These are phyloP conservation scores for Xiphophorus birchmanni DNA, from an alignment of 2,797 vertebrate genomes.

Conservation along the genomic window DNA sequence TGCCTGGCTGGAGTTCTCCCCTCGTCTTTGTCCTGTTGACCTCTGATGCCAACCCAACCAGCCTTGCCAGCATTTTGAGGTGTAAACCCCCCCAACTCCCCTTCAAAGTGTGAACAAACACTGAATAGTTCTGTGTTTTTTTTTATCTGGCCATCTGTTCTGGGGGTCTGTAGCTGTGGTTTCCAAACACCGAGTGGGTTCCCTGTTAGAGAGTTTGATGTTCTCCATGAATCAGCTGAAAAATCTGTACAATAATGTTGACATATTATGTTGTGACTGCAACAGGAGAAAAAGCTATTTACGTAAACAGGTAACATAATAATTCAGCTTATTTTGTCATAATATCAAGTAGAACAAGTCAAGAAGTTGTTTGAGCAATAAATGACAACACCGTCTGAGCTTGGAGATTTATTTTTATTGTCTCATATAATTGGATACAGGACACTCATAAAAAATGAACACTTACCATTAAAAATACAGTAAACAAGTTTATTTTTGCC, in stretches of 20 bases:
- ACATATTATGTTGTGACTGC: not conserved
- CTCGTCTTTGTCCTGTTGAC: constrained; percentile 50
- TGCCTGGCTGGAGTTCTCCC: constrained; percentile 49
- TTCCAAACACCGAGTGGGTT: not conserved
- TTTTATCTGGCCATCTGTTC: constrained; percentile 64
- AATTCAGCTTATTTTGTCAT: not conserved
- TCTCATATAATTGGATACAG: constrained; percentile 38
- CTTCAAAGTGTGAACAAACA: constrained; percentile 62
- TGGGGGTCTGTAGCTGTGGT: constrained; percentile 19
- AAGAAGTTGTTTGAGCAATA: not conserved
- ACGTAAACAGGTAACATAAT: not conserved
- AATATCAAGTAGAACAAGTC: no score
- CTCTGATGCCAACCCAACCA: constrained; percentile 30
- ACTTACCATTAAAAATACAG: constrained; percentile 34
- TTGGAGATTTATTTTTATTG: constrained; percentile 19
- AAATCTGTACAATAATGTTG: not conserved
- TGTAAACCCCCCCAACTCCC: constrained; percentile 44
- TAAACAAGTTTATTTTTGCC: constrained; percentile 47
- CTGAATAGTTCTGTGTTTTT: constrained; percentile 56
- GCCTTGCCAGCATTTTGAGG: constrained; percentile 51
- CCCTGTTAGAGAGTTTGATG: not conserved
- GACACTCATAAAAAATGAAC: constrained; percentile 24
- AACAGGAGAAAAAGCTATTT: not conserved
- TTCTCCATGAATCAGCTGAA: not conserved
- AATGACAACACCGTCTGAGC: constrained; percentile 31